A percentile compares a stretch with the other conserved stretches of the same genome.
Evolutionary conservation across 1,140 invertebrate species (phyloP).

Genomic region (Nixonia krombeini): DNA sequence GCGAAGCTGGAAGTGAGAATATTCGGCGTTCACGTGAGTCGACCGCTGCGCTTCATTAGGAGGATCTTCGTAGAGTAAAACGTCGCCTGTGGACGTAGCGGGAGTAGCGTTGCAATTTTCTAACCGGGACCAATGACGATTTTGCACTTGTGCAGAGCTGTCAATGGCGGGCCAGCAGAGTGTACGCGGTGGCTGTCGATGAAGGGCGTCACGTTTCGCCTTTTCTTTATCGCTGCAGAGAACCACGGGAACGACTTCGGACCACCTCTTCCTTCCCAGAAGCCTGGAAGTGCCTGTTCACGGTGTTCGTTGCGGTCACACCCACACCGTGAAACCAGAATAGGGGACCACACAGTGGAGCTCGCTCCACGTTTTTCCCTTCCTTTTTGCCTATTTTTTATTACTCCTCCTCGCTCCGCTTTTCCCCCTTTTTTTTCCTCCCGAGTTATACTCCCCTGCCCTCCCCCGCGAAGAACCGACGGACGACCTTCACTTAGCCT

Average conservation of each 20-base stretch:
- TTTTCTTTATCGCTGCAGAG: conserved; percentile 34
- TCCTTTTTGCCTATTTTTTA: conserved; percentile 9
- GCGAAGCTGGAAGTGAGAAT: too few species aligned
- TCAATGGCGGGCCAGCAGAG: conserved; percentile 30
- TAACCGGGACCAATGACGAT: conserved; percentile 46
- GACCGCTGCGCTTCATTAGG: too few species aligned
- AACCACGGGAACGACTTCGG: conserved; percentile 22
- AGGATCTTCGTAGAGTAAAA: too few species aligned
- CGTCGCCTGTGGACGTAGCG: conserved; percentile 10
- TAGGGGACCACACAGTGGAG: conserved; percentile 50
- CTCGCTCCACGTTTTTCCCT: conserved; percentile 17
- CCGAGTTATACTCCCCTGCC: background rate
- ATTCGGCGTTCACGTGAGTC: too few species aligned
- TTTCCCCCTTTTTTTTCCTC: conserved; percentile 10
- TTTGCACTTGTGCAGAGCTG: conserved; percentile 36
- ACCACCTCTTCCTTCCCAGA: conserved; percentile 53
- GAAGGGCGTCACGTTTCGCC: conserved; percentile 42
- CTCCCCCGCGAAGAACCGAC: conserved; percentile 27
- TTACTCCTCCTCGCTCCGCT: conserved; percentile 7
- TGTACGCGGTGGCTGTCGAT: conserved; percentile 26
- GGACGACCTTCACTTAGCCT: conserved; percentile 59
- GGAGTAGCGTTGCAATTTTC: conserved; percentile 26
- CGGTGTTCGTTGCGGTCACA: conserved; percentile 59
- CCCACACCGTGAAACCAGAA: conserved; percentile 47
- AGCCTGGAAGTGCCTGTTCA: conserved; percentile 58